phyloP scores from a whole-genome alignment of 2,888 invertebrate genomes.

The Acleris emargana region DNA sequence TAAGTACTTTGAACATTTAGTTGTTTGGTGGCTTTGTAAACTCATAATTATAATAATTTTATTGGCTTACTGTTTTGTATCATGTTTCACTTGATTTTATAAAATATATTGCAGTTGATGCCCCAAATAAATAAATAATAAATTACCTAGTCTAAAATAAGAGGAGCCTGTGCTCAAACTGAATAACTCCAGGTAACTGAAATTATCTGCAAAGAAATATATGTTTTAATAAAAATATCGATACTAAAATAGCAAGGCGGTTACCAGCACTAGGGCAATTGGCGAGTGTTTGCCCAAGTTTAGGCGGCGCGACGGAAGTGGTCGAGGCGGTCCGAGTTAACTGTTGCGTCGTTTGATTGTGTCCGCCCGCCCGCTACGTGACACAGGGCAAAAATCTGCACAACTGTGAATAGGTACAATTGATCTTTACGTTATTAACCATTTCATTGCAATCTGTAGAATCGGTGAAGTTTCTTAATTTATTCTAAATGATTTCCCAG shows the following conservation, averaged over 20 bases:
- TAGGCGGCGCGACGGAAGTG: slow-evolving; percentile 74
- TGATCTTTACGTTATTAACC: too few relatives aligned
- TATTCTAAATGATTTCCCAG: not conserved
- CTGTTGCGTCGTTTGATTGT: slow-evolving; percentile 80
- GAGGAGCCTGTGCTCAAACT: too few relatives aligned
- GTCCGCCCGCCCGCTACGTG: slow-evolving; percentile 43
- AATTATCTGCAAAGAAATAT: not conserved
- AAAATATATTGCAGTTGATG: too few relatives aligned
- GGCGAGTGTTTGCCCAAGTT: slow-evolving; percentile 78
- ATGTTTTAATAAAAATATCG: slow-evolving; percentile 41
- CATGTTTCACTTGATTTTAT: too few relatives aligned
- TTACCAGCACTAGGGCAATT: slow-evolving; percentile 68
- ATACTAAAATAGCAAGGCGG: slow-evolving; percentile 37
- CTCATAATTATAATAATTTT: too few relatives aligned
- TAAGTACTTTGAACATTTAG: too few relatives aligned
- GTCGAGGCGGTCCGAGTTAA: slow-evolving; percentile 75
- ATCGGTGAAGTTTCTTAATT: not conserved
- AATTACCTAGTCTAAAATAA: too few relatives aligned
- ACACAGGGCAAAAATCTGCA: slow-evolving; percentile 1
- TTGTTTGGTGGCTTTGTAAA: too few relatives aligned
- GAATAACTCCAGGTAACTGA: too few relatives aligned
- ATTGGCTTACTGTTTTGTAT: too few relatives aligned
- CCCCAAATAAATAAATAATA: too few relatives aligned
- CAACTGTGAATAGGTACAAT: not conserved
- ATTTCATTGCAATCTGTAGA: not conserved